These are phyloP conservation scores for Microcebus griseorufus DNA, from an alignment of 2,113 vertebrate genomes.

Conservation along the genomic window DNA sequence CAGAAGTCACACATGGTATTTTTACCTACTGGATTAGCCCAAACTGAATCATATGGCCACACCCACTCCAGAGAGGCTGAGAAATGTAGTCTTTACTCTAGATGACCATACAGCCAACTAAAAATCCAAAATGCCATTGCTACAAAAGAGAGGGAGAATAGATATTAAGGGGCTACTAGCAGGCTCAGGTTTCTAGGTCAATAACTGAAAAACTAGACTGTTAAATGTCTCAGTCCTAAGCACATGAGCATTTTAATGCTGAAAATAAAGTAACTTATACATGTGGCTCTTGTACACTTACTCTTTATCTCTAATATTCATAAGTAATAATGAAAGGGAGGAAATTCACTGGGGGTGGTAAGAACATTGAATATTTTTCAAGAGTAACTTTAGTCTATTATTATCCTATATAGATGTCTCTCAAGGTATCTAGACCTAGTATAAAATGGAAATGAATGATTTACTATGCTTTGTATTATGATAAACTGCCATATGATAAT, in stretches of 20 bases:
- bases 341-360: neutral
- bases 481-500: neutral
- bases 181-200: neutral
- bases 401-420: neutral
- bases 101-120: neutral
- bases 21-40: neutral
- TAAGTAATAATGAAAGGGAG: neutral
- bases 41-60: neutral
- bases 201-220: neutral
- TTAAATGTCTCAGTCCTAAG: neutral
- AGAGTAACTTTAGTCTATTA: neutral
- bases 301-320: neutral
- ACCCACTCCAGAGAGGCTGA: neutral
- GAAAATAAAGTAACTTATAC: neutral
- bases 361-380: neutral
- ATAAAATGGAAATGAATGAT: neutral
- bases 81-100: neutral
- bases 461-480: neutral
- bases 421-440: neutral
- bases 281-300: neutral
- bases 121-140: neutral
- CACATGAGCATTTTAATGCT: neutral
- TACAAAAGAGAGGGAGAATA: neutral
- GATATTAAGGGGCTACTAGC: neutral
- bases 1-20: neutral